phyloP scores from a whole-genome alignment of 53 echinoderm and acorn worm species.

The Patiria pectinifera region DNA sequence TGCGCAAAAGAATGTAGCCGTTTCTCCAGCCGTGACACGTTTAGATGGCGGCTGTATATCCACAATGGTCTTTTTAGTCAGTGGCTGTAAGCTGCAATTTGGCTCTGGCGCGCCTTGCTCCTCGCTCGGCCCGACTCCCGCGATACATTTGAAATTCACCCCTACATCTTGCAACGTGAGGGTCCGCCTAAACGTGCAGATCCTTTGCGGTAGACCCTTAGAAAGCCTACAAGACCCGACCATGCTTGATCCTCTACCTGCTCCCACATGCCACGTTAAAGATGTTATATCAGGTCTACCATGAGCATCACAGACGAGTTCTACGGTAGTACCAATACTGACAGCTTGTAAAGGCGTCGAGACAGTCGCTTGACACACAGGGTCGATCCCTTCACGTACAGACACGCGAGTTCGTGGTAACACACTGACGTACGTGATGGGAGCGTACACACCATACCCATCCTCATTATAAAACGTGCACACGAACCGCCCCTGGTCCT shows the following conservation, averaged over 20 bases:
- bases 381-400: not conserved
- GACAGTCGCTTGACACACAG: slow-evolving; percentile 43
- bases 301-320: slow-evolving; percentile 46
- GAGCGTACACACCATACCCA: slow-evolving; percentile 39
- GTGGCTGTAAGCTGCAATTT: not conserved
- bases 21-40: slow-evolving; percentile 11
- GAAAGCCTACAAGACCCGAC: not conserved
- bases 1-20: slow-evolving; percentile 34
- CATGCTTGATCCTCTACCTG: not conserved
- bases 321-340: slow-evolving; percentile 51
- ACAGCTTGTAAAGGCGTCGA: slow-evolving; percentile 12
- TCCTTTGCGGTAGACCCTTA: not conserved
- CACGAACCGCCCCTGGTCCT: slow-evolving; percentile 68
- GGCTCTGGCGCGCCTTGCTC: not conserved
- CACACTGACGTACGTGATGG: slow-evolving; percentile 27
- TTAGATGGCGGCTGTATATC: not conserved
- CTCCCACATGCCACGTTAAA: slow-evolving; percentile 12
- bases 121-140: not conserved
- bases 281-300: not conserved
- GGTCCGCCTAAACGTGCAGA: slow-evolving; percentile 40
- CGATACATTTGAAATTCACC: slow-evolving; percentile 26
- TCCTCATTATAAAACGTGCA: slow-evolving; percentile 52
- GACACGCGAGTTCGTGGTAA: not conserved
- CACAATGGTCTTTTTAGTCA: not conserved
- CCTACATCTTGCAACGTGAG: slow-evolving; percentile 24